Evolutionary conservation across 2,113 vertebrate species (phyloP), one percentile per base, ranked within the genome.

Genomic region (Paramormyrops kingsleyae): DNA sequence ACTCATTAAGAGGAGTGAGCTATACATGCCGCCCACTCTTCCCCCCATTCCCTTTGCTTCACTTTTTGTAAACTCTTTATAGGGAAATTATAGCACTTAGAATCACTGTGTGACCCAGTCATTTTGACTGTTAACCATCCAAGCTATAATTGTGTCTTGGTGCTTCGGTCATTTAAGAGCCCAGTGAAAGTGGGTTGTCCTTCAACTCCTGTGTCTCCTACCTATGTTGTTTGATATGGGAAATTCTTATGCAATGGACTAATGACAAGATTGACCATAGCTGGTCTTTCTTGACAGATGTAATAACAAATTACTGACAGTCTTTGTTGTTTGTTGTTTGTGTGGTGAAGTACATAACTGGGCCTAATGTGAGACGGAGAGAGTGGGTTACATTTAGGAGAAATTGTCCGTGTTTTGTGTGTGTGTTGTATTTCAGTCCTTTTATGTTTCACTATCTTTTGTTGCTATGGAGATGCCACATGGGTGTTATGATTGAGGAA

Each of bases 211-310:
- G 24, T 90, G 87, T 90, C 88, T 39, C 93, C 93, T 93, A 92
- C 93, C 92, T 92, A 92, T 92, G 92, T 93, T 95, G 93, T 96
- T 91, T 95, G 93, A 95, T 91, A 91, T 94, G 95, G 94, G 95
- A 93, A 94, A 95, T 96, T 94, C 95, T 94, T 95, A 95, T 96
- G 94, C 95, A 95, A 93, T 94, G 94, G 94, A 91, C 91, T 74
- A 42, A 90, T 66, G 94, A 95, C 95, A 95, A 95, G 94, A 95
- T 92, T 93, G 91, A 94, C 94, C 94, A 94, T 95, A 94, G 94
- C 90, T 85, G 87, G 93, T 93, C 92, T 49, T 35, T 70, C 24
- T 31, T 70, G n/a, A 31, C 62, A 31, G 53, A 19, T 62, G 21
- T 31, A 42, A 31, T 89, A 49, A n/a, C 88, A 74, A 44, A 80